Base-by-base conservation (phyloP, 2,797 vertebrate genomes). In the Melanogrammus aeglefinus region DNA sequence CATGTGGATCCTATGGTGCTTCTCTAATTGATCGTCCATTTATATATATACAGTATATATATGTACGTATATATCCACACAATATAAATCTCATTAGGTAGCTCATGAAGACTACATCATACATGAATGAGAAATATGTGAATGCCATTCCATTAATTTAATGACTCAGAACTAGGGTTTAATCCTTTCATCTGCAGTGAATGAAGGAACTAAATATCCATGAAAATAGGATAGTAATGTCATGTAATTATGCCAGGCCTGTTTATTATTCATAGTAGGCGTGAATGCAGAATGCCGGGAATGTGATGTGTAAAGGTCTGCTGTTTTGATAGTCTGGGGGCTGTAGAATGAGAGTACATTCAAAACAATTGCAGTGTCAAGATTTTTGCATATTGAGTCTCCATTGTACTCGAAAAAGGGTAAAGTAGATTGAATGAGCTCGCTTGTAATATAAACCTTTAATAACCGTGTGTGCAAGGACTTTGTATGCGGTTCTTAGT, bases 241-340 rank as follows among this genome's bases (percentile, higher is more conserved):
- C 84, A 79, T 90, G 82, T 79, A 78, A 72, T 76, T 63, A 77
- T 88, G 70, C 80, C 82, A 84, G 71, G 80, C 75, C 86, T 86
- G 78, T 85, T 91, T 85, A 77, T 79, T 85, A 86, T 86, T 88
- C 85, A 86, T 75, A 74, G 77, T 78, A 83, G 78, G 81, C 83
- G 85, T 85, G 80, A 75, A 27, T 73, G 73, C 57, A 81, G 84
- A 88, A 85, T 69, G 80, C 85, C 82, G 76, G 77, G 77, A 27
- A 27, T 66, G 63, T 66, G 63, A 66, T 66, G 63, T 27, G 63
- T 16, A 21, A 63, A 63, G 57, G 5, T 16, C 63, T 27, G n/a
- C n/a, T 66, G 27, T 66, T 66, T 9, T 66, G 63, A 66, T 16
- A n/a, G n/a, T 69, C 63, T 69, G 63, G n/a, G 63, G n/a, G 24